These are phyloP conservation scores for Homalodisca vitripennis DNA, from an alignment of 1,140 invertebrate species.

Conservation along the genomic window DNA sequence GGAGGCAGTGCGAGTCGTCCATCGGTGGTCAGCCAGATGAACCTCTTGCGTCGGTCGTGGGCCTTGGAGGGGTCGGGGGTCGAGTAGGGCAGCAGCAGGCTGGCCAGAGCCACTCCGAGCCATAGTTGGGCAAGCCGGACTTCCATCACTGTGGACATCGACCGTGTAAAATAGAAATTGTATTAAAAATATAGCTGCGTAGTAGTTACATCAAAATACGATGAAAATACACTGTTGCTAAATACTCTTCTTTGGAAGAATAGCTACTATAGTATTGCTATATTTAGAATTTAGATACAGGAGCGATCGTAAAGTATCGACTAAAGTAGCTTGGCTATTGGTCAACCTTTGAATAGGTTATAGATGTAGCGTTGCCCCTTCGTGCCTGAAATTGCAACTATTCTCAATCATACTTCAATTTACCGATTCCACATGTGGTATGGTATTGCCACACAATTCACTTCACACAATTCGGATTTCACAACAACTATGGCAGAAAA, in stretches of 20 bases:
- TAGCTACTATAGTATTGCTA: no score
- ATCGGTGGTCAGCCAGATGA: constrained; percentile 80
- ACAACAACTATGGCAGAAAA: no score
- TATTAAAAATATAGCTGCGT: neutral
- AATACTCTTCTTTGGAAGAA: no score
- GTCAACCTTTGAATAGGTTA: no score
- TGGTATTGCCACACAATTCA: no score
- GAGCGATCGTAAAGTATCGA: no score
- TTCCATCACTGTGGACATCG: constrained; percentile 9
- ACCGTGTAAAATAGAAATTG: neutral
- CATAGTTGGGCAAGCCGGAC: constrained; percentile 1
- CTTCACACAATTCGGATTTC: no score
- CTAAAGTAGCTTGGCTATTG: neutral
- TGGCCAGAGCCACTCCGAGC: neutral
- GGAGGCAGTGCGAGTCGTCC: constrained; percentile 77
- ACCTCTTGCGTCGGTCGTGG: constrained; percentile 74
- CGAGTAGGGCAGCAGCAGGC: neutral
- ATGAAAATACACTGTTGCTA: neutral
- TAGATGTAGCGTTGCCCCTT: no score
- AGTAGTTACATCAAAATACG: neutral
- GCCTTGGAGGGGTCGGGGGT: constrained; percentile 40
- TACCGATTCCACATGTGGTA: no score
- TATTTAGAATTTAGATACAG: no score
- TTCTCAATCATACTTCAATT: no score
- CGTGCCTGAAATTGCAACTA: no score